Evolutionary conservation across 1,140 invertebrate genomes (phyloP), one percentile per base, ranked within the genome.

Genomic region (Dolichoris vasculosae): DNA sequence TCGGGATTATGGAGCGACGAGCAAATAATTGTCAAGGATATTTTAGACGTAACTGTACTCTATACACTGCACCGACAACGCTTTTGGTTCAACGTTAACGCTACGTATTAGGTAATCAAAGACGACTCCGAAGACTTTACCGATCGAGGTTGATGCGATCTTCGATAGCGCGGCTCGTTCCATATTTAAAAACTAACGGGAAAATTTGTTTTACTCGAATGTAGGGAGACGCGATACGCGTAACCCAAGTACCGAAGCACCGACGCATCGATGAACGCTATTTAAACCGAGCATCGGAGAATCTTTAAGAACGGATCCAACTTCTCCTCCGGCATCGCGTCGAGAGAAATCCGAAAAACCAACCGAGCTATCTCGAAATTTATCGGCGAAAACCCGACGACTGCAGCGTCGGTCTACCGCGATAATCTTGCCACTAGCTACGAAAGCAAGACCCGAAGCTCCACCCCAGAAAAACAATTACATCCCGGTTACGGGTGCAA

Each of bases 381-480:
- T 67, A 67, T 67, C 63, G 11, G 30, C 59, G 59, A 35, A 55
- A 51, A 55, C 30, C 46, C 43, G 55, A 38, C n/a, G 32, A 69
- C 55, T 59, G 23, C 3, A 48, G n/a, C 69, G 23, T 30, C 79
- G 51, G 40, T 81, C 9, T 9, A n/a, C 8, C 40, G 30, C 46
- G 51, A 51, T 51, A 35, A 76, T 35, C 26, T 51, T 76, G 0
- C 38, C 38, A 26, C 11, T 15, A 43, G 23, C 59, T 43, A 43
- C 35, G 43, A 43, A 43, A 79, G 35, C 77, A 59, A 79, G 35
- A 73, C 23, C 6, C 51, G 0, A 26, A 17, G 43, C 30, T 20
- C 32, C 35, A 30, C 23, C 38, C 2, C 40, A 64, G 38, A 67
- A 80, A 79, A 80, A 67, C 38, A 80, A 67, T 80, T 64, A 80